Evolutionary conservation across 2,113 vertebrate species (phyloP), one percentile per base, ranked within the genome.

Genomic region (Leiothrix lutea): DNA sequence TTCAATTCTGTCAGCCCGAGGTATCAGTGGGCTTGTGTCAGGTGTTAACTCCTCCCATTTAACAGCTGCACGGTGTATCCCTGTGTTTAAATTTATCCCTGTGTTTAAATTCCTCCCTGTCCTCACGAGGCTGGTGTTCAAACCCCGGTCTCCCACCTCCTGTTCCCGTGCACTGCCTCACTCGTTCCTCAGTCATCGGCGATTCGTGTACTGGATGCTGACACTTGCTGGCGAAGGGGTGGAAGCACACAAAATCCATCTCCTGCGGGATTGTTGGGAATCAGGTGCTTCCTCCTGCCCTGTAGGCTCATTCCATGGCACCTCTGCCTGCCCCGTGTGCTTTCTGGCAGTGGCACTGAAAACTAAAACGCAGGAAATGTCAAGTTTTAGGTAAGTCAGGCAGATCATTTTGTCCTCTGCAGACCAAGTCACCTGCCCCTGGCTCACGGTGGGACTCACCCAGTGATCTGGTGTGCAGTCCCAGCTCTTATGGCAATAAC

Each of bases 251-350:
- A 11, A 21, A 36, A 24, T 2, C 51, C 26, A 7, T 12, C 35
- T 23, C 19, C 38, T 14, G 31, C 38, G 28, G 51, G 2, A 47
- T 33, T 53, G 24, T 14, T 25, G 47, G 22, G 75, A n/a, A 29
- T 8, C 6, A 1, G 62, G 5, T 2, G 36, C 78, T 69, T 45
- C 42, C 22, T 53, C 45, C 50, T 57, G 25, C 79, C 25, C 5
- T 0, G 0, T 4, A 1, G 8, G 38, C 14, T 26, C 26, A 1
- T 4, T 15, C 40, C 53, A 13, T 2, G 7, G 21, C 0, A 1
- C 3, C 14, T n/a, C 54, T 69, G 44, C 67, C 48, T 35, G 42
- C 3, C 8, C 75, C 18, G 15, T 3, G 31, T 2, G 5, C 11
- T 40, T 67, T 26, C 35, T 47, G 50, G 8, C 3, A 22, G 26